Percentiles rank a stretch among this genome's conserved stretches.
Evolutionary conservation across 2,113 vertebrate species (phyloP).

Genomic region (Pteropus alecto): DNA sequence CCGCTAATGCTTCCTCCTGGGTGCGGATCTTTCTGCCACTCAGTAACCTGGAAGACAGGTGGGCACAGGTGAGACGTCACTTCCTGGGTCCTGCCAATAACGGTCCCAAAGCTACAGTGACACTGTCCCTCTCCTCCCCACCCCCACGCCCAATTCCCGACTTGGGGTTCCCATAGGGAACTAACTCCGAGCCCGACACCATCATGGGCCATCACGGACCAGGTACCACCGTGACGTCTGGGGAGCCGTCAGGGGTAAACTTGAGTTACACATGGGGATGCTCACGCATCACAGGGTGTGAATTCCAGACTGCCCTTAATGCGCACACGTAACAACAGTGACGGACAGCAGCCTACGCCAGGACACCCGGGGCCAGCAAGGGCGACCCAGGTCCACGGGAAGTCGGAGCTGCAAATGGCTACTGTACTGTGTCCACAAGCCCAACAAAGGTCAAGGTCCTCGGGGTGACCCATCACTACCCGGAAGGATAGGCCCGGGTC

Average conservation of each 20-base stretch:
- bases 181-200: rapidly evolving
- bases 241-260: too few relatives aligned
- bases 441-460: neutral
- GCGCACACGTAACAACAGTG: rapidly evolving
- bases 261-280: neutral
- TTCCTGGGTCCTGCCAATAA: neutral
- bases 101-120: rapidly evolving
- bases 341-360: too few relatives aligned
- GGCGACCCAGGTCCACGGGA: rapidly evolving
- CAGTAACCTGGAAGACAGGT: conserved; percentile 87
- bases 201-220: rapidly evolving
- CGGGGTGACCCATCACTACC: rapidly evolving
- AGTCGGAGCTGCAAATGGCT: neutral
- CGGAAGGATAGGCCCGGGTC: rapidly evolving
- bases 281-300: too few relatives aligned
- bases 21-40: conserved; percentile 94
- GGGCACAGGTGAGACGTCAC: neutral
- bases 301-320: rapidly evolving
- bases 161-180: neutral
- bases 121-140: neutral
- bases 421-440: rapidly evolving
- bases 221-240: rapidly evolving
- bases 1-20: conserved; percentile 94
- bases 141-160: too few relatives aligned
- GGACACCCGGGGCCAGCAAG: rapidly evolving